phyloP scores from a whole-genome alignment of 2,888 invertebrate species.

The Cyclophora albipunctata region DNA sequence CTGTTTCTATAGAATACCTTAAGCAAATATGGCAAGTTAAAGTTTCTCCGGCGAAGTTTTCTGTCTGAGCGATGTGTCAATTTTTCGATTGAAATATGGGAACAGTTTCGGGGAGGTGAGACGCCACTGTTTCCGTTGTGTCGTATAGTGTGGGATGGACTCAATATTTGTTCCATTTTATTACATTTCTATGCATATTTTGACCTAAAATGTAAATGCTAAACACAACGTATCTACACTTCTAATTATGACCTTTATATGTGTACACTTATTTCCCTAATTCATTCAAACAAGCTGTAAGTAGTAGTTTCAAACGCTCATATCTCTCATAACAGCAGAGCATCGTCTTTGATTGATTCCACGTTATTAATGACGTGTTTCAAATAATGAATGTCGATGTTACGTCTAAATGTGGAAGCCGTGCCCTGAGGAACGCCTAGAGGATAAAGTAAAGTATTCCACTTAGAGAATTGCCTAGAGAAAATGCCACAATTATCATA shows the following conservation, averaged over 20 bases:
- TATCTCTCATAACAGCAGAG: too few relatives aligned
- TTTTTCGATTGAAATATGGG: conserved; percentile 70
- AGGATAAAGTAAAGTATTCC: conserved; percentile 66
- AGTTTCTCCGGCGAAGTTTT: conserved; percentile 66
- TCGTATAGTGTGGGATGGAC: conserved; percentile 2
- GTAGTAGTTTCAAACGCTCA: too few relatives aligned
- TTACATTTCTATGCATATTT: too few relatives aligned
- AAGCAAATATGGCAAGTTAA: conserved; percentile 71
- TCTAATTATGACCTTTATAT: too few relatives aligned
- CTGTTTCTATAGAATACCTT: conserved; percentile 62
- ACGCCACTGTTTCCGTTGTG: conserved; percentile 78
- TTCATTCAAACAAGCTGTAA: too few relatives aligned
- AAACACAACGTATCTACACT: too few relatives aligned
- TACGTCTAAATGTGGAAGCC: conserved; percentile 57
- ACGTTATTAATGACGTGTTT: conserved; percentile 31
- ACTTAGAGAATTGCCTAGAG: conserved; percentile 60
- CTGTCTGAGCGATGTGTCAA: conserved; percentile 66
- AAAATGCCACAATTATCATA: conserved; percentile 56
- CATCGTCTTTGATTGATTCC: conserved; percentile 2
- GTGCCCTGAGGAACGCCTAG: conserved; percentile 49
- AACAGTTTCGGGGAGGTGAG: conserved; percentile 51
- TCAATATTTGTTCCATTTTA: too few relatives aligned
- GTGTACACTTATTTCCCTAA: too few relatives aligned
- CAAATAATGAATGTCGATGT: conserved; percentile 50
- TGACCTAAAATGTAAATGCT: too few relatives aligned